phyloP scores from a whole-genome alignment of 1,140 invertebrate species.

The Popillia japonica region DNA sequence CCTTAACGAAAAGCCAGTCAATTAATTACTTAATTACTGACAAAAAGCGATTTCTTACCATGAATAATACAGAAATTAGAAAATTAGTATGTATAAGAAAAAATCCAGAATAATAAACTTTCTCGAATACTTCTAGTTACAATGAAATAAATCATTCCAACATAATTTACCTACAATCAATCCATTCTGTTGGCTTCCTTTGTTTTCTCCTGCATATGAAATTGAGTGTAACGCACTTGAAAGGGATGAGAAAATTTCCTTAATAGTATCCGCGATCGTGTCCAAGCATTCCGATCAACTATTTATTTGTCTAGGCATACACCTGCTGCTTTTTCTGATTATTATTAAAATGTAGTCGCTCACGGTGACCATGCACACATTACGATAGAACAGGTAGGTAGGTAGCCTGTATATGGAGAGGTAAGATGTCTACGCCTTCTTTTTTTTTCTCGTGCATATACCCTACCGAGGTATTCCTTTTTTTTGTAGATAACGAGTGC shows the following conservation, averaged over 20 bases:
- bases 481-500: neutral
- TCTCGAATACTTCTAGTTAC: too few species aligned
- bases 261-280: slow-evolving; percentile 26
- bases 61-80: too few species aligned
- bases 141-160: too few species aligned
- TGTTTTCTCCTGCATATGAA: too few species aligned
- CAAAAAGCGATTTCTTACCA: too few species aligned
- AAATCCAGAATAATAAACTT: too few species aligned
- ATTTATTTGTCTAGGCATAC: neutral
- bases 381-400: neutral
- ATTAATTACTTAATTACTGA: too few species aligned
- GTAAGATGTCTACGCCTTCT: neutral
- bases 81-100: too few species aligned
- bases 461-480: neutral
- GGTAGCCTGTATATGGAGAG: neutral
- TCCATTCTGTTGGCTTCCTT: too few species aligned
- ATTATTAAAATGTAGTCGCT: slow-evolving; percentile 26
- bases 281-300: slow-evolving; percentile 10
- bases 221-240: too few species aligned
- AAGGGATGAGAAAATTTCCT: neutral
- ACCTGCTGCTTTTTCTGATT: slow-evolving; percentile 26
- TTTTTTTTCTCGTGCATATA: neutral
- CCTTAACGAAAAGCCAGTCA: too few species aligned
- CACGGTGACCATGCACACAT: neutral
- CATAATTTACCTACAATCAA: too few species aligned